Conservation (phyloP, 1,140 invertebrate species). For the Sipha flava region DNA sequence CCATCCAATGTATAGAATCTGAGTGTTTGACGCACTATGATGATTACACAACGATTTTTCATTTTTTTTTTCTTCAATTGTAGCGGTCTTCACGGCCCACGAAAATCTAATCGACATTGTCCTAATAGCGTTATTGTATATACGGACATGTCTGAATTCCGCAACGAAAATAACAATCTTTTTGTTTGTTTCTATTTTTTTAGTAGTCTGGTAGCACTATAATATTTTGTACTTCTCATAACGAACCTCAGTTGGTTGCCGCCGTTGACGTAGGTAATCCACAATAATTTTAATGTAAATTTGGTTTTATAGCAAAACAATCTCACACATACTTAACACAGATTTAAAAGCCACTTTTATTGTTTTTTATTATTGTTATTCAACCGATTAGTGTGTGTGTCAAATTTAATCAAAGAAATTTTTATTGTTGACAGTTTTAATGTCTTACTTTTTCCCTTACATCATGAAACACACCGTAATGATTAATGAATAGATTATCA, state of each 20-base stretch:
- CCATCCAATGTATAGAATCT: background rate
- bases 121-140: background rate
- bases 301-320: background rate
- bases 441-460: background rate
- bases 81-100: slow-evolving; percentile 4
- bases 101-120: slow-evolving; percentile 20
- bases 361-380: background rate
- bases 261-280: background rate
- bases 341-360: too few relatives aligned
- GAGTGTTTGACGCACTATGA: background rate
- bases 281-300: background rate
- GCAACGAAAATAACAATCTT: background rate
- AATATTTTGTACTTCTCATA: background rate
- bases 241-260: background rate
- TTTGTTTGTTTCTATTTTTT: slow-evolving; percentile 13
- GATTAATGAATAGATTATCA: background rate
- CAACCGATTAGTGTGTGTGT: background rate
- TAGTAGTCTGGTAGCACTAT: background rate
- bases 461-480: background rate
- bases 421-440: background rate
- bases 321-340: background rate
- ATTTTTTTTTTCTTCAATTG: background rate
- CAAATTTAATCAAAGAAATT: background rate
- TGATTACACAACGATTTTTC: slow-evolving; percentile 17
- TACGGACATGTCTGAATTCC: slow-evolving; percentile 6